Evolutionary conservation across 2,888 invertebrate species (phyloP).

Genomic region (Icerya purchasi): DNA sequence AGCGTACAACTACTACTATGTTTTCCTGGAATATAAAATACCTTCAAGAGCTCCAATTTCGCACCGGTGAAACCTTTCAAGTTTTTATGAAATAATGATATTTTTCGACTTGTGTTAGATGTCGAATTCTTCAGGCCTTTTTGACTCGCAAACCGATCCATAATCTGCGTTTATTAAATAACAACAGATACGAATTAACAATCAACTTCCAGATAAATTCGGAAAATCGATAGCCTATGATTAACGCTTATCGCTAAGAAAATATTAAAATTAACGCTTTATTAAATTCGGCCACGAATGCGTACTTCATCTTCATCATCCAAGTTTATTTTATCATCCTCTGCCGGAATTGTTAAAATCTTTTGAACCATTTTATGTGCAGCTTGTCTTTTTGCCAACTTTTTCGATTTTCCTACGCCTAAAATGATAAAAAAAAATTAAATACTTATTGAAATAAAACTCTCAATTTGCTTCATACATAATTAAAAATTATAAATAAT

Average conservation of each 20-base stretch:
- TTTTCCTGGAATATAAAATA: constrained; percentile 31
- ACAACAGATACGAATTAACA: too few species aligned
- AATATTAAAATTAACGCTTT: too few species aligned
- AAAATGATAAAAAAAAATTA: too few species aligned
- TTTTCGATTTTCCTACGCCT: constrained; percentile 84
- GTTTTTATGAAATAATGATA: constrained; percentile 84
- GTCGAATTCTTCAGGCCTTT: constrained; percentile 30
- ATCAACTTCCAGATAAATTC: too few species aligned
- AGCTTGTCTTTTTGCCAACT: constrained; percentile 85
- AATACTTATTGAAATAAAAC: too few species aligned
- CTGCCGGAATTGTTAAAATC: constrained; percentile 53
- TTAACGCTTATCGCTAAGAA: too few species aligned
- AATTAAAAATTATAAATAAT: too few species aligned
- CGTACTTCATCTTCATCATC: constrained; percentile 50
- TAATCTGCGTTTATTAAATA: constrained; percentile 3
- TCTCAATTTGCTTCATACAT: too few species aligned
- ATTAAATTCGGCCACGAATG: too few species aligned
- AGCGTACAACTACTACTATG: too few species aligned
- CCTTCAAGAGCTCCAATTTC: constrained; percentile 70
- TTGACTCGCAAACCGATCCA: constrained; percentile 6
- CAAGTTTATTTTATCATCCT: constrained; percentile 38
- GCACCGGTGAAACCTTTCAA: constrained; percentile 68
- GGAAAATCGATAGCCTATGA: too few species aligned
- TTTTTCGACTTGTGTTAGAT: constrained; percentile 63
- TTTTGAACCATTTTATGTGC: constrained; percentile 84